Conservation (phyloP, 1,140 invertebrate genomes). For the Drosophila funebris region DNA sequence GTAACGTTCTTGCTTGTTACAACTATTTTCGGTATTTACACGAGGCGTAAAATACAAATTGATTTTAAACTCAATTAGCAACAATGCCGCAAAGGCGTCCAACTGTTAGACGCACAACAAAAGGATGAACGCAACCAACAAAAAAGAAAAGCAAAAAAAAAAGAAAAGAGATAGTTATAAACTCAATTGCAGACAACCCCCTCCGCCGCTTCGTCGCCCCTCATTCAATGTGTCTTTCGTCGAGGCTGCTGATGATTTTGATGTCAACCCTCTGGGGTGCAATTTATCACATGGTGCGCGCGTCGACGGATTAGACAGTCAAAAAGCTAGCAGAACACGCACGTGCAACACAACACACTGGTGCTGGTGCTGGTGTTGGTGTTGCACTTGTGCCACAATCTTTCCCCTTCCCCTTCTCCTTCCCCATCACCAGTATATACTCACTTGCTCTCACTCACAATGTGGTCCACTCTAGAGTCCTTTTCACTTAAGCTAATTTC, state of each 20-base stretch:
- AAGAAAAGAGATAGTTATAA: background rate
- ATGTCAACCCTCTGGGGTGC: slow-evolving; percentile 81
- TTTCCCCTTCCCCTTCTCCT: background rate
- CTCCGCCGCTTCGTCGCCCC: background rate
- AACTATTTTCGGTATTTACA: background rate
- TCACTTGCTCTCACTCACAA: background rate
- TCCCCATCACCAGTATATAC: slow-evolving; percentile 3
- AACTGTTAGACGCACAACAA: no score
- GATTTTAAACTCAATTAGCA: slow-evolving; percentile 84
- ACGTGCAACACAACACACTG: slow-evolving; percentile 56
- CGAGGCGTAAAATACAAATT: slow-evolving; percentile 75
- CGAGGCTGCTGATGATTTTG: slow-evolving; percentile 71
- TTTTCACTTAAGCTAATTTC: slow-evolving; percentile 77
- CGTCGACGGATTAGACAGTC: slow-evolving; percentile 75
- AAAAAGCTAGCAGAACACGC: slow-evolving; percentile 70
- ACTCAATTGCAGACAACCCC: slow-evolving; percentile 4
- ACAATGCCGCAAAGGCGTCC: slow-evolving; percentile 50
- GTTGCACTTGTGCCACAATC: slow-evolving; percentile 40
- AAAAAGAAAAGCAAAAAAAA: no score
- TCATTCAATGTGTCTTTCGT: no score
- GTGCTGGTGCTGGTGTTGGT: background rate
- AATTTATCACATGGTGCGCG: slow-evolving; percentile 80
- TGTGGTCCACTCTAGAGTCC: background rate
- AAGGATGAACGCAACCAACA: slow-evolving; percentile 28
- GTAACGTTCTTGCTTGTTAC: no score